These are phyloP conservation scores for Trachymyrmex septentrionalis DNA, from an alignment of 1,140 invertebrate genomes.

Conservation along the genomic window DNA sequence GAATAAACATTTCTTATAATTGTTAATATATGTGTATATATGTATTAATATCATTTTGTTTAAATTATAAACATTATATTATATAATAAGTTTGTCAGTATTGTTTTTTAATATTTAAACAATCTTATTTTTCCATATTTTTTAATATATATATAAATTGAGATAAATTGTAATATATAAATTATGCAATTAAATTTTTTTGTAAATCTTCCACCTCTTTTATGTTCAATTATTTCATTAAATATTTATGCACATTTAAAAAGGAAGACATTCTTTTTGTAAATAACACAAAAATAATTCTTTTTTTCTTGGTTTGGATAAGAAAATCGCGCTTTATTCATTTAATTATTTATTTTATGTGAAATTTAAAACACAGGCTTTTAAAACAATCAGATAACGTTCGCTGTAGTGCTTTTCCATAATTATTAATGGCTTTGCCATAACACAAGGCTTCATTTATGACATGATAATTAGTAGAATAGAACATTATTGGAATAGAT, in stretches of 20 bases:
- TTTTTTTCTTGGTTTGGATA: neutral
- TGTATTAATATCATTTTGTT: neutral
- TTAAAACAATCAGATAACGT: neutral
- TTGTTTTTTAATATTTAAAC: neutral
- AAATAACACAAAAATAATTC: neutral
- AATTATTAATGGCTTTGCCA: constrained; percentile 39
- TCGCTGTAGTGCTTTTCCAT: constrained; percentile 21
- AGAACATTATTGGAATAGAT: constrained; percentile 34
- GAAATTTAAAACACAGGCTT: neutral
- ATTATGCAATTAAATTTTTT: neutral
- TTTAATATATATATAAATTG: neutral
- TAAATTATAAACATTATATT: neutral
- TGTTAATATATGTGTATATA: neutral
- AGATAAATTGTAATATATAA: neutral
- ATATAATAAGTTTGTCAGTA: neutral
- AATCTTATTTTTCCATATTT: neutral
- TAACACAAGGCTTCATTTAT: constrained; percentile 26
- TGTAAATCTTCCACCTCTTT: neutral
- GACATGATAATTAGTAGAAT: constrained; percentile 43
- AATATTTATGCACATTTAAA: neutral
- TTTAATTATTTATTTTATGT: constrained; percentile 20
- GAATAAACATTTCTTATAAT: constrained; percentile 12
- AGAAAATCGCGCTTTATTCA: neutral
- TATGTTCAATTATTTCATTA: neutral
- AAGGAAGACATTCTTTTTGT: neutral